Evolutionary conservation across 2,888 invertebrate genomes (phyloP), one percentile per base, ranked within the genome.

Genomic region (Dugesia japonica): DNA sequence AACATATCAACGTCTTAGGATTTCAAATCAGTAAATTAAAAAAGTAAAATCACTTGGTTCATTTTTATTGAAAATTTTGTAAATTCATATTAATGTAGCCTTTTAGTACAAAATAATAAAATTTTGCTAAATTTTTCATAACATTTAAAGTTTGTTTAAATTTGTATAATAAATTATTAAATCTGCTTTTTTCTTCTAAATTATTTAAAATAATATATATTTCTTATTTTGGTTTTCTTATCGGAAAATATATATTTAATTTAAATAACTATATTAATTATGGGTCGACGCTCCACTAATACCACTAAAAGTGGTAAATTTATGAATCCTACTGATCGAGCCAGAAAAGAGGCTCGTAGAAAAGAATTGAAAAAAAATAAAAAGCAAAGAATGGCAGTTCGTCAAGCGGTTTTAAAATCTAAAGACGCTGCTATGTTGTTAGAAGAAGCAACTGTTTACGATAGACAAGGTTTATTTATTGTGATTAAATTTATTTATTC

Each of bases 301-400:
- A 94, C 94, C 90, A 97, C 95, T 76, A 97, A 97, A 88, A 94
- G 94, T 92, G 97, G 97, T 85, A 95, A 95, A 89, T 95, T 93
- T 82, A 97, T 98, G 95, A 98, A 98, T 86, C 97, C 97, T 56
- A 97, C 97, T 1, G 97, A 98, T 86, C 95, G 72, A 27, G 73
- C 82, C 93, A 92, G 95, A 82, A 97, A 97, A 85, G 94, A 95
- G 85, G 95, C 95, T 17, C 88, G 95, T 76, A 94, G 94, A 84
- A 92, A 93, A 83, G 97, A 98, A 85, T 85, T 97, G 56, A 98
- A 97, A 85, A 97, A 95, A 87, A 98, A 98, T 85, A 97, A 97
- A 85, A 90, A 93, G 80, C 97, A 97, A 84, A 88, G 97, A 75
- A 92, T 92, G 86, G 89, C 94, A 88, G 97, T 97, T 0, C 87